Evolutionary conservation across 2,888 invertebrate species (phyloP).

Genomic region (Volucella zonaria): DNA sequence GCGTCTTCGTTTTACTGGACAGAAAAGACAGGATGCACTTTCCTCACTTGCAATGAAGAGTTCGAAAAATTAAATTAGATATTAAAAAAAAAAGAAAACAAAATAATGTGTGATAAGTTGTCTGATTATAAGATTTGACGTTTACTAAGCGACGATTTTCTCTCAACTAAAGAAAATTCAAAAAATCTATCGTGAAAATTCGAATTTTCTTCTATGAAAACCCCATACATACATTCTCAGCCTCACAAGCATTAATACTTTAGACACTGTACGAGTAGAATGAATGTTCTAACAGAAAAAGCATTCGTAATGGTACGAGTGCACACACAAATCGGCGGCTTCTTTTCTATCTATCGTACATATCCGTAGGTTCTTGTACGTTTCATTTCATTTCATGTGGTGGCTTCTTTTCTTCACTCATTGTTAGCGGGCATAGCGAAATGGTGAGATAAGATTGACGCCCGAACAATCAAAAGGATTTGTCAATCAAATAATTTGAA

Average conservation of each 20-base stretch:
- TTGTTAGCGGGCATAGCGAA: conserved; percentile 26
- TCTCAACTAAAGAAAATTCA: conserved; percentile 82
- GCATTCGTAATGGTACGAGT: conserved; percentile 71
- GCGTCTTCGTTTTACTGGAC: conserved; percentile 52
- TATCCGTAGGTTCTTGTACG: conserved; percentile 24
- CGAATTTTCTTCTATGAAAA: conserved; percentile 72
- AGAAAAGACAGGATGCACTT: conserved; percentile 40
- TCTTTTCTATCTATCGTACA: conserved; percentile 41
- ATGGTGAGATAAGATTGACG: conserved; percentile 63
- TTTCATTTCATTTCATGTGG: conserved; percentile 28
- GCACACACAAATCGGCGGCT: conserved; percentile 61
- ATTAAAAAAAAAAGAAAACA: conserved; percentile 52
- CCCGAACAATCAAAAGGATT: conserved; percentile 65
- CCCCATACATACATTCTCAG: conserved; percentile 32
- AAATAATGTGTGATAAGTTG: conserved; percentile 44
- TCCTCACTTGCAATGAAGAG: conserved; percentile 50
- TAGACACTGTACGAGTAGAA: conserved; percentile 37
- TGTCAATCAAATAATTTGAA: conserved; percentile 13
- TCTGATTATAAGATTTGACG: conserved; percentile 77
- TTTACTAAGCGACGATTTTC: conserved; percentile 83
- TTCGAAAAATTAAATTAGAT: conserved; percentile 44
- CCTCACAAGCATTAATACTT: conserved; percentile 64
- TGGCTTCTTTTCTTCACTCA: conserved; percentile 42
- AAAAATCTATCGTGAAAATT: conserved; percentile 78
- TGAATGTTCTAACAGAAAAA: conserved; percentile 64